Evolutionary conservation across 2,888 invertebrate species (phyloP).

Genomic region (Tetanocera ferruginea): DNA sequence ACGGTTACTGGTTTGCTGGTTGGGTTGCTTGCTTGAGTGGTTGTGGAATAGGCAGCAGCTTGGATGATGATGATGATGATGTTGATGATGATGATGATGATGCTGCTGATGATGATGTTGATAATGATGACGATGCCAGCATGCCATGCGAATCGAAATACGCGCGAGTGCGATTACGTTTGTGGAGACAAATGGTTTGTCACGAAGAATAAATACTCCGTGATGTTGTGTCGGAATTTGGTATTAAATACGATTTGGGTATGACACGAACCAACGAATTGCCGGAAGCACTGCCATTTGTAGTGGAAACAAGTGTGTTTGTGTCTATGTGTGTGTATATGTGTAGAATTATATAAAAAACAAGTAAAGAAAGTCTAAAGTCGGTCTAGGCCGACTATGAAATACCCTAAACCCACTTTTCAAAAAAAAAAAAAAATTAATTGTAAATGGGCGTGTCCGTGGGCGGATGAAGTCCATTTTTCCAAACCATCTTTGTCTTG

Average conservation of each 20-base stretch:
- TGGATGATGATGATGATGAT: too few relatives aligned
- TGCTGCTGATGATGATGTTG: too few relatives aligned
- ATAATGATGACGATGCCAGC: not conserved
- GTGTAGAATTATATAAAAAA: not conserved
- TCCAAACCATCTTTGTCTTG: too few relatives aligned
- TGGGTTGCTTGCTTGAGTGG: not conserved
- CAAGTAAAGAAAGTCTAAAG: too few relatives aligned
- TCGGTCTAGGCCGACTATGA: too few relatives aligned
- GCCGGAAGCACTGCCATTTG: not conserved
- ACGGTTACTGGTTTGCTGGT: not conserved
- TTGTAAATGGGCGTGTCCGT: too few relatives aligned
- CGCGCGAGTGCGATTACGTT: constrained; percentile 47
- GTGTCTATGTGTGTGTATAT: not conserved
- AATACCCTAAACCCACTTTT: too few relatives aligned
- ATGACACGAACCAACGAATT: not conserved
- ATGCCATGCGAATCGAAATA: constrained; percentile 40
- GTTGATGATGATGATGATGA: too few relatives aligned
- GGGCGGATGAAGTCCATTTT: too few relatives aligned
- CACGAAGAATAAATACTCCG: constrained; percentile 71
- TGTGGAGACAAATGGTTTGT: constrained; percentile 69
- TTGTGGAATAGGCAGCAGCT: too few relatives aligned
- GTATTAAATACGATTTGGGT: constrained; percentile 69
- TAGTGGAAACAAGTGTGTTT: not conserved
- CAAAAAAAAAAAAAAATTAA: too few relatives aligned
- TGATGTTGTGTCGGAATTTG: constrained; percentile 68